Evolutionary conservation across 2,797 vertebrate genomes (phyloP).

Genomic region (Arrhamphus sclerolepis): DNA sequence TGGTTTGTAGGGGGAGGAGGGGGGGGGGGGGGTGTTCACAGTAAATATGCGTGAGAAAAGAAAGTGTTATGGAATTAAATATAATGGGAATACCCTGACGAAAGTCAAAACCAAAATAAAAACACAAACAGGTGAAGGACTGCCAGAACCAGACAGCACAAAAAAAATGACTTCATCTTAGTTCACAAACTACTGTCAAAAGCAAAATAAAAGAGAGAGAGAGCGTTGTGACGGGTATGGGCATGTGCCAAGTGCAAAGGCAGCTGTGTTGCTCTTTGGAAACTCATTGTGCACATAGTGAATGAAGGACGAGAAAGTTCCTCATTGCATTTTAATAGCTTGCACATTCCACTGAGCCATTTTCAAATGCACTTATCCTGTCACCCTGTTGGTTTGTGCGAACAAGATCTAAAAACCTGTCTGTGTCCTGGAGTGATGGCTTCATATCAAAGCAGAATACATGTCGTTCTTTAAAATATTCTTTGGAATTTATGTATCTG

Average conservation of each 20-base stretch:
- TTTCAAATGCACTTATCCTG: slow-evolving; percentile 47
- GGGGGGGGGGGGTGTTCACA: not conserved
- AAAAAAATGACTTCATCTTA: slow-evolving; percentile 7
- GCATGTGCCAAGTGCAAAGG: slow-evolving; percentile 63
- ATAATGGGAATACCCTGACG: slow-evolving; percentile 22
- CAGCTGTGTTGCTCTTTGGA: slow-evolving; percentile 58
- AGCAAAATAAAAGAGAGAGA: slow-evolving; percentile 25
- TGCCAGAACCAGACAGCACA: slow-evolving; percentile 37
- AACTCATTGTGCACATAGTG: slow-evolving; percentile 61
- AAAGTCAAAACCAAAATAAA: slow-evolving; percentile 48
- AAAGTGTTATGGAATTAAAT: slow-evolving; percentile 30
- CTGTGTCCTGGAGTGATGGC: slow-evolving; percentile 28
- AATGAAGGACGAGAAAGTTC: slow-evolving; percentile 53
- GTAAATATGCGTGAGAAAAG: not conserved
- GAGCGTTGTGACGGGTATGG: slow-evolving; percentile 42
- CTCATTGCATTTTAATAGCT: slow-evolving; percentile 68
- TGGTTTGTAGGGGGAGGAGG: slow-evolving; percentile 3
- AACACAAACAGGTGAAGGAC: slow-evolving; percentile 9
- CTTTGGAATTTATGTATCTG: no score
- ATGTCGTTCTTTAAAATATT: not conserved
- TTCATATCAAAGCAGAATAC: slow-evolving; percentile 21
- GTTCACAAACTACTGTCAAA: slow-evolving; percentile 21
- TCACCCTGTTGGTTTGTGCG: slow-evolving; percentile 45
- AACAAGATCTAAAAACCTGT: slow-evolving; percentile 23
- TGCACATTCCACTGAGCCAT: slow-evolving; percentile 65